Evolutionary conservation across 2,797 vertebrate species (phyloP), one percentile per base, ranked within the genome.

Genomic region (Mus caroli): DNA sequence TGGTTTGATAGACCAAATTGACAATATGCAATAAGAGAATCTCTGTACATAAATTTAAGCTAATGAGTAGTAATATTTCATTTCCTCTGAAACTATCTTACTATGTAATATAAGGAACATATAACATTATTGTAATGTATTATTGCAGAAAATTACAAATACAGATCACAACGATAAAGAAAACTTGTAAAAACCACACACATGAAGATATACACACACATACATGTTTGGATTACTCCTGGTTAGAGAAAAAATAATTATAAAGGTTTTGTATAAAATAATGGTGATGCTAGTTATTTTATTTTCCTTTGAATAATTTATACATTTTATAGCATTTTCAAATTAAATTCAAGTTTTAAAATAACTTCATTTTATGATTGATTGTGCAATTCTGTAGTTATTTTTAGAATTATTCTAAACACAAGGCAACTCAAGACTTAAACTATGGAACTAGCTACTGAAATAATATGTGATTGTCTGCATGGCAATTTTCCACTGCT

Each of bases 271-370:
- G 24, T 24, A 69, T 22, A 69, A 83, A 20, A 6, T 37, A 77
- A 34, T 56, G 2, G 3, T 12, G 71, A 50, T 80, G 80, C 34
- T 83, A 40, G 9, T 90, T 87, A 83, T 77, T 85, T 92, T 64
- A 75, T 58, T 58, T 88, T 91, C 11, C n/a, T 60, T 91, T 12
- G 14, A 77, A 79, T 52, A 78, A 46, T 88, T 73, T 62, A 54
- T 31, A 52, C 60, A 40, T 80, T 31, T 78, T 37, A 19, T 50
- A 80, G 31, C 37, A 15, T 58, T 82, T 91, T 5, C 52, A 85
- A 93, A 67, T 82, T 76, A 86, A 96, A 76, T 67, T 85, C n/a
- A 89, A 17, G 8, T 86, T 89, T 89, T 77, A 89, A 82, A 87
- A 75, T 84, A 91, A 89, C 37, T 86, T 9, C 8, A 86, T 71